Base-by-base conservation (phyloP, 2,888 invertebrate species). In the Chaetoderma sp. region DNA sequence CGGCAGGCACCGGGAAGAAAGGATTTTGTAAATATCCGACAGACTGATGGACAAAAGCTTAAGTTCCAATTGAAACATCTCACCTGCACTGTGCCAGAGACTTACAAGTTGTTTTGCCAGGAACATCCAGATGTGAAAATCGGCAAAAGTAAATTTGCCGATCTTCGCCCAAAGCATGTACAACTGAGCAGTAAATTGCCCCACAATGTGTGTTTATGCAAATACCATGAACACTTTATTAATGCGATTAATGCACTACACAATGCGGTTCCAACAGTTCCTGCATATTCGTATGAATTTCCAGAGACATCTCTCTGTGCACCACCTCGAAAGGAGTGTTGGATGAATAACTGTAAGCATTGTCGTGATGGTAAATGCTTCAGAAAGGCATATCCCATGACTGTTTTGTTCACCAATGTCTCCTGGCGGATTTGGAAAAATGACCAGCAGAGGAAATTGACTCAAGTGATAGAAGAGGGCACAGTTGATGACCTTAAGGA, bases 141-240 rank as follows among this genome's bases (percentile, higher is more conserved):
- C 27, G 62, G 62, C n/a, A 32, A 27, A 36, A 52, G 32, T 10
- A 60, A 54, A 8, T 65, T 60, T 25, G 65, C 65, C 4, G 55
- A 54, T 25, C 27, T 65, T 6, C 64, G 65, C 13, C 60, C 65
- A 21, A 32, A 32, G 44, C 33, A 58, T 36, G 65, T 65, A 21
- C 32, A 28, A 16, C 39, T 60, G 39, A 28, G 39, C 39, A 27
- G 50, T n/a, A 21, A 56, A 28, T 18, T 25, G 8, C 57, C 58
- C 8, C 50, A 65, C 27, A 60, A 60, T 32, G 54, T 65, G 6
- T 65, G 65, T 25, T n/a, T 21, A 2, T 65, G 65, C 52, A 27
- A 21, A 23, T 65, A 65, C 33, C 65, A 65, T 50, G 60, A 42
- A 32, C 60, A 65, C 30, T 30, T 65, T 13, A 44, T 52, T 18